Evolutionary conservation across 2,113 vertebrate genomes (phyloP), one percentile per base, ranked within the genome.

Genomic region (Rhabdomys dilectus): DNA sequence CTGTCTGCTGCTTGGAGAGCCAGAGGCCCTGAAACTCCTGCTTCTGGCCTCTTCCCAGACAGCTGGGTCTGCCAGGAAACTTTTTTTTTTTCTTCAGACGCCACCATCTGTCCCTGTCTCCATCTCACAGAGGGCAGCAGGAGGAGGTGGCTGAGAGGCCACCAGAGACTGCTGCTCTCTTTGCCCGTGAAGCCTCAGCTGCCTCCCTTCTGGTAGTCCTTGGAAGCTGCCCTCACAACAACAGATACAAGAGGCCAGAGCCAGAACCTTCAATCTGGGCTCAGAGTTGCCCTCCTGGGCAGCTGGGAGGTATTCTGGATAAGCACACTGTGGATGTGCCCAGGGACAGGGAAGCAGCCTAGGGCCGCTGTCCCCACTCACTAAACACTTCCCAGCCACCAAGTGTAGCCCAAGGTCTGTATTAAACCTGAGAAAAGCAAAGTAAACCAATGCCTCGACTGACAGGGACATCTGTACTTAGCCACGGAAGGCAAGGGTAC

Each of bases 11-110:
- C 68, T 29, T 17, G 2, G 51, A 58, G 51, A 88, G 51, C 68
- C 86, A 88, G 34, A 34, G 24, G 53, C 45, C 45, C 12, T 2
- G 0, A 0, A 26, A 26, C 9, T 0, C 8, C 3, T 3, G 68
- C 36, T 5, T 8, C 34, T 2, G 19, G 51, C 26, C 60, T 7
- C 68, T 3, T 56, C 7, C 36, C 21, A 39, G 66, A n/a, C 86
- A n/a, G 5, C 77, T 7, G 24, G 42, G 19, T 58, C 48, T 91
- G 36, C 21, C 1, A 5, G 58, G 16, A 72, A 72, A 16, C 17
- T 51, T 51, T n/a, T 77, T 76, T 56, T 51, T 78, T 76, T 64
- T 53, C 80, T 84, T 62, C 26, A 82, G 88, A 72, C 36, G n/a
- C 17, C 3, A 21, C 88, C 70, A 10, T 82, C 91, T 89, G 45